phyloP scores from a whole-genome alignment of 1,140 invertebrate species.

The Drosophila guanche region DNA sequence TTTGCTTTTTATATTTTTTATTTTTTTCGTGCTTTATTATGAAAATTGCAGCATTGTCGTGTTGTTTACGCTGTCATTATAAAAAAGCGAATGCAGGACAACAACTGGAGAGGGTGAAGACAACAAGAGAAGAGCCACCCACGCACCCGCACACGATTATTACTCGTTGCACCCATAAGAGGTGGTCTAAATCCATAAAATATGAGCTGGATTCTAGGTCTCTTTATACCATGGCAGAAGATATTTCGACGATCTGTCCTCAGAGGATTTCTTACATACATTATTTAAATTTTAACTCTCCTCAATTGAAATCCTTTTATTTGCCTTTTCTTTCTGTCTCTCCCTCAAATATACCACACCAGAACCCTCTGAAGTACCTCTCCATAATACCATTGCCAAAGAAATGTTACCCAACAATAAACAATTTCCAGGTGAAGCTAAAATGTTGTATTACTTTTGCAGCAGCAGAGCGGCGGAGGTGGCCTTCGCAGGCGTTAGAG shows the following conservation, averaged over 20 bases:
- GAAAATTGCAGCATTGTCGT: constrained; percentile 63
- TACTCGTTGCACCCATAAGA: neutral
- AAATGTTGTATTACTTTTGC: constrained; percentile 16
- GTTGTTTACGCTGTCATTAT: constrained; percentile 66
- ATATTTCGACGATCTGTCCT: neutral
- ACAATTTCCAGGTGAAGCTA: constrained; percentile 30
- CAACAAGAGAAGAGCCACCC: constrained; percentile 4
- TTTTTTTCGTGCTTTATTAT: constrained; percentile 64
- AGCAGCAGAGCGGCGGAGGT: neutral
- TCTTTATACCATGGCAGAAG: constrained; percentile 22
- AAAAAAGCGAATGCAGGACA: constrained; percentile 58
- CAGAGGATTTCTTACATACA: neutral
- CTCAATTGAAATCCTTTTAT: too few species aligned
- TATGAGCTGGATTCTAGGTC: constrained; percentile 78
- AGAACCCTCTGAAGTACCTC: too few species aligned
- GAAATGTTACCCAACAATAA: constrained; percentile 33
- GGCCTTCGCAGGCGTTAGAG: constrained; percentile 42
- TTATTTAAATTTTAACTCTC: too few species aligned
- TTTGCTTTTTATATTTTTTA: constrained; percentile 24
- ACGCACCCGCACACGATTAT: constrained; percentile 19
- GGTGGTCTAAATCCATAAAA: constrained; percentile 62
- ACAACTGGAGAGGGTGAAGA: neutral
- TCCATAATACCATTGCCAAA: neutral
- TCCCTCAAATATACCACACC: too few species aligned
- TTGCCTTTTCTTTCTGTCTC: too few species aligned